These are phyloP conservation scores for Cheumatopsyche charites DNA, from an alignment of 1,140 invertebrate genomes.

Conservation along the genomic window DNA sequence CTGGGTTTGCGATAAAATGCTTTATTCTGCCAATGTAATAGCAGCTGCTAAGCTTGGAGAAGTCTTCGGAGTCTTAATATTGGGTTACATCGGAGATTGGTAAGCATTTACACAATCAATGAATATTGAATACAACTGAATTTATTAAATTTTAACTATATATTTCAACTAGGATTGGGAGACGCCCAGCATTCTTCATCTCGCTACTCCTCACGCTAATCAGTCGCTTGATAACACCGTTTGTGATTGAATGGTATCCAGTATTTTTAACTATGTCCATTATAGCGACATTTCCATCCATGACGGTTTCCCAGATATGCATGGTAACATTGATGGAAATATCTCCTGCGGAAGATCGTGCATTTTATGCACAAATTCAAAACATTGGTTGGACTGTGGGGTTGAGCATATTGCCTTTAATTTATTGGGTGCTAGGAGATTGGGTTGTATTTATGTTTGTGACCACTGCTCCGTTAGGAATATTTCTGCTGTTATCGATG, in stretches of 20 bases:
- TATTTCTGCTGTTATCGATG: constrained; percentile 57
- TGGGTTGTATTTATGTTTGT: constrained; percentile 63
- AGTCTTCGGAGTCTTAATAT: constrained; percentile 60
- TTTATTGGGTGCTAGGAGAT: constrained; percentile 64
- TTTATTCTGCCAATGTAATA: constrained; percentile 61
- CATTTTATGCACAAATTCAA: constrained; percentile 39
- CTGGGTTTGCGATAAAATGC: constrained; percentile 64
- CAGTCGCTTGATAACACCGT: constrained; percentile 56
- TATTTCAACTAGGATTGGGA: constrained; percentile 63
- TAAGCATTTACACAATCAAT: too few species aligned
- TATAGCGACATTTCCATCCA: constrained; percentile 55
- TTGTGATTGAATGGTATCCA: constrained; percentile 55
- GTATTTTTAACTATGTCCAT: constrained; percentile 58
- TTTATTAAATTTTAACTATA: too few species aligned
- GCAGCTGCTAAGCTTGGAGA: constrained; percentile 60
- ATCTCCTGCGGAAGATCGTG: constrained; percentile 45
- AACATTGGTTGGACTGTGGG: constrained; percentile 58
- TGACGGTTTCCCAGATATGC: constrained; percentile 60
- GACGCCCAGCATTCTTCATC: constrained; percentile 59
- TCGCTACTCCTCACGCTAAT: constrained; percentile 55
- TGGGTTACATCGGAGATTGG: constrained; percentile 63
- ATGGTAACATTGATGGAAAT: constrained; percentile 62
- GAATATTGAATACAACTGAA: constrained; percentile 52
- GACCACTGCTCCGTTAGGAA: constrained; percentile 55
- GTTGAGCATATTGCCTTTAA: constrained; percentile 61